Conservation (phyloP, 2,888 invertebrate genomes). For the Phortica magna region DNA sequence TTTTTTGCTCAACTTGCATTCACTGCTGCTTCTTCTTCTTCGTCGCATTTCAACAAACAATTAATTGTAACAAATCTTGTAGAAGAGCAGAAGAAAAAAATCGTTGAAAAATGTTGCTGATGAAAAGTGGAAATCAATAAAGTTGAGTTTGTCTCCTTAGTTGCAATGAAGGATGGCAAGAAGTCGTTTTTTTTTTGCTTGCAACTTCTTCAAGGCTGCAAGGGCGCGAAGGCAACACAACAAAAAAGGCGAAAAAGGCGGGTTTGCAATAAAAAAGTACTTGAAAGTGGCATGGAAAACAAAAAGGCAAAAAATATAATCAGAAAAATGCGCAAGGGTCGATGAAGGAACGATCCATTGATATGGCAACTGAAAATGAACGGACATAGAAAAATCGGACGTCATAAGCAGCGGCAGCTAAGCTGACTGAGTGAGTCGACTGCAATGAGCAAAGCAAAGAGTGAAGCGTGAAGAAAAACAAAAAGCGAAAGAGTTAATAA, state of each 20-base stretch:
- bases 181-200: too few relatives aligned
- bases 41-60: slow-evolving; percentile 52
- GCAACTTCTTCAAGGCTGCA: too few relatives aligned
- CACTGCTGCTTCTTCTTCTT: neutral
- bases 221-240: neutral
- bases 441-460: neutral
- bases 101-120: neutral
- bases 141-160: neutral
- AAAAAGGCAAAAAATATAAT: slow-evolving; percentile 52
- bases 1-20: too few relatives aligned
- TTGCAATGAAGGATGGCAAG: neutral
- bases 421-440: slow-evolving; percentile 38
- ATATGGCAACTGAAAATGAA: neutral
- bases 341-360: slow-evolving; percentile 53
- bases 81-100: neutral
- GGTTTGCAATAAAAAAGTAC: too few relatives aligned
- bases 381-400: slow-evolving; percentile 54
- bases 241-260: too few relatives aligned
- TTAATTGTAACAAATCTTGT: slow-evolving; percentile 66
- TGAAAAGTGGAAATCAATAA: neutral
- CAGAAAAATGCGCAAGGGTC: too few relatives aligned
- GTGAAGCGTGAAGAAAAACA: slow-evolving; percentile 12
- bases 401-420: slow-evolving; percentile 63
- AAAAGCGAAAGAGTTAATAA: slow-evolving; percentile 20
- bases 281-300: slow-evolving; percentile 40